Evolutionary conservation across 2,113 vertebrate genomes (phyloP), one percentile per base, ranked within the genome.

Genomic region (Australoheros scitulus): DNA sequence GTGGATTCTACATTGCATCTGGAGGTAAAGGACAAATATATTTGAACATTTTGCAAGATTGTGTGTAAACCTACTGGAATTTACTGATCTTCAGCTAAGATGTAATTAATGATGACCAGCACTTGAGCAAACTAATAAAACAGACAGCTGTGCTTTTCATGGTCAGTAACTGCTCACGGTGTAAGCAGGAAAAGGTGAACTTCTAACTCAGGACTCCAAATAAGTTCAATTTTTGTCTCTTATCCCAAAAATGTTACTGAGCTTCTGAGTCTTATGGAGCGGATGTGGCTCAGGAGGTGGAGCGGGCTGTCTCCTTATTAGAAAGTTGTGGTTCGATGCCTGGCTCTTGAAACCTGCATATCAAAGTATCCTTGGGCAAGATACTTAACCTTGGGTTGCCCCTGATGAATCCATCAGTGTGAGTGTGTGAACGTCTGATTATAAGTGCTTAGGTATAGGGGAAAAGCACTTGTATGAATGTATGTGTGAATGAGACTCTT

Each of bases 1-100:
- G 97, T 70, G 98, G 98, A 24, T 99, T 96, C 94, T 99, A 99
- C 96, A 95, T 99, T 50, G 98, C 98, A 20, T 99, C 98, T 14
- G 98, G 97, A 97, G 98, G 98, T 99, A 92, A 85, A 77, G 20
- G 5, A 55, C 41, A 32, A 72, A 52, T 32, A 20, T 1, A 11
- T 72, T 3, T 57, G 3, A 68, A 32, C 11, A n/a, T 22, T 22
- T 18, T 77, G 17, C 61, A 8, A 75, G 32, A 55, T 24, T 50
- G 41, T 32, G 3, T 70, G 60, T 79, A 14, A 34, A 22, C 4
- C 1, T 50, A 9, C 24, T 72, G 24, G 22, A 72, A 29, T 52
- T 72, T 52, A 72, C 15, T 14, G 43, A 52, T 32, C 50, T 50
- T 72, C 17, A 72, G 32, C 43, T 52, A 52, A 72, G 52, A 32